A percentile compares a stretch with the other conserved stretches of the same genome.
phyloP scores from a whole-genome alignment of 2,888 invertebrate genomes.

The Ariolimax columbianus region DNA sequence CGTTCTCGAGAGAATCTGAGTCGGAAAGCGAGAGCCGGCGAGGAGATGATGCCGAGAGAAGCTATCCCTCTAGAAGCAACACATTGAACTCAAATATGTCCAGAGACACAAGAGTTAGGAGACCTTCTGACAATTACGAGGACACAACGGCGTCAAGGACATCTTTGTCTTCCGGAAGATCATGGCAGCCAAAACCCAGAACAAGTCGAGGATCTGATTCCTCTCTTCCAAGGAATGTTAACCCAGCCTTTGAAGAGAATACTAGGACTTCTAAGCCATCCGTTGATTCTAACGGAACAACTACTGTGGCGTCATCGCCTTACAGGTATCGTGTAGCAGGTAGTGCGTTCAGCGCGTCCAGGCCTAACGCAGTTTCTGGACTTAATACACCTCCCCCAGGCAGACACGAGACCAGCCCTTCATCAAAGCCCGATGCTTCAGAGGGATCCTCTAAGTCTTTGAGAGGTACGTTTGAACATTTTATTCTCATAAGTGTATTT shows the following conservation, averaged over 20 bases:
- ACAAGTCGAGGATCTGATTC: neutral
- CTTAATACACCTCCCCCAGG: slow-evolving; percentile 46
- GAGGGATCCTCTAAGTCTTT: slow-evolving; percentile 40
- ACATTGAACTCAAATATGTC: neutral
- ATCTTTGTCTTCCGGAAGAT: slow-evolving; percentile 22
- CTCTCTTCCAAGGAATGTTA: slow-evolving; percentile 12
- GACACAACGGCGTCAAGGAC: neutral
- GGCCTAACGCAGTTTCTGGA: slow-evolving; percentile 30
- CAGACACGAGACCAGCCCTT: neutral
- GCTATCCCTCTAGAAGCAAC: neutral
- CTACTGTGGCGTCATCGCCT: neutral
- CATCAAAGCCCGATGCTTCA: neutral
- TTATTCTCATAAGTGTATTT: neutral
- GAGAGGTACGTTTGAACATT: slow-evolving; percentile 37
- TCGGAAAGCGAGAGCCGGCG: neutral
- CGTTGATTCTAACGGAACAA: slow-evolving; percentile 9
- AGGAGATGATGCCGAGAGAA: slow-evolving; percentile 17
- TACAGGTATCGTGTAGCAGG: slow-evolving; percentile 44
- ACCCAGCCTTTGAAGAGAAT: neutral
- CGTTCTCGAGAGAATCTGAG: neutral
- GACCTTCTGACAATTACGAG: neutral
- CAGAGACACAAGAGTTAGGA: slow-evolving; percentile 17
- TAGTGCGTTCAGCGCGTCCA: slow-evolving; percentile 48
- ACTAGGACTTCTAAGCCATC: neutral
- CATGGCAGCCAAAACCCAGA: slow-evolving; percentile 31